Base-by-base conservation (phyloP, 2,797 vertebrate species). In the Acestrorhynchus altus region DNA sequence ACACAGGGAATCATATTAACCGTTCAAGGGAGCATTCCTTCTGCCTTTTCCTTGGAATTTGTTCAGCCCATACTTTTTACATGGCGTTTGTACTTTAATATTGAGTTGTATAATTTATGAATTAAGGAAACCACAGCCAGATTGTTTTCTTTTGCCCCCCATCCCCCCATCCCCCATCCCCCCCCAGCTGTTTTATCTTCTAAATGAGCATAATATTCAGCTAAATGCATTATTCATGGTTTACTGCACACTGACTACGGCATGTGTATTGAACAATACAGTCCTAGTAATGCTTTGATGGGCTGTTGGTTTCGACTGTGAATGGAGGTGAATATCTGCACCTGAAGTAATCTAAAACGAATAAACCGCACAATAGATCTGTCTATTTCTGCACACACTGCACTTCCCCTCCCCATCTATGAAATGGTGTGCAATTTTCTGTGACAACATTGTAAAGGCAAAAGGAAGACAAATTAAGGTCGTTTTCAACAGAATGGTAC, bases 141-240 rank as follows among this genome's bases (percentile, higher is more conserved):
- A 15, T 60, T 54, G 60, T 78, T 54, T 44, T 64, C 40, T 24
- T 65, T 39, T 24, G 1, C 57, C n/a, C n/a, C n/a, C n/a, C n/a
- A n/a, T n/a, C n/a, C n/a, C n/a, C n/a, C n/a, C n/a, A n/a, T n/a
- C n/a, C n/a, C n/a, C n/a, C 68, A 26, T 5, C 64, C 8, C 10
- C 59, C 15, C 28, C 61, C 15, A 40, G 24, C 35, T 18, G 54
- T 59, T 72, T 82, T 80, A 76, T 83, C 67, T 78, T 79, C 60
- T 81, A 61, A 80, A 80, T 76, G 73, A 79, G 71, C 63, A 40
- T 70, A 65, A 40, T 80, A 65, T 73, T 77, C 65, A 31, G 20
- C 39, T 71, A 59, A 78, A 83, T 81, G 67, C 70, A 85, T 87
- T 80, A 84, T 83, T 83, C 68, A 82, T 85, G 74, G 20, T 66